Conservation (phyloP, 2,888 invertebrate genomes). For the Phragmatobia fuliginosa region DNA sequence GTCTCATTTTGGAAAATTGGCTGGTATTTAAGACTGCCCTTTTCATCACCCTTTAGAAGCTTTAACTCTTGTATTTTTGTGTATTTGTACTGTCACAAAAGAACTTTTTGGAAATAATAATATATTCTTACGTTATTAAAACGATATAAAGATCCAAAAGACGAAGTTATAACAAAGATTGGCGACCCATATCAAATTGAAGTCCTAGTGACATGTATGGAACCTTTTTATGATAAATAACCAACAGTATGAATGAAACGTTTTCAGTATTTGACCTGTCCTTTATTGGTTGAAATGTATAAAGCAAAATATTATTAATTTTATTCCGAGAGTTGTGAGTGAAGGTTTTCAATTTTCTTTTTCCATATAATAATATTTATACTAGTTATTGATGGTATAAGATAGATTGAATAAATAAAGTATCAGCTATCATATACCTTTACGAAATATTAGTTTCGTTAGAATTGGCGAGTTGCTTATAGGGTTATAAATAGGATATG, state of each 20-base stretch:
- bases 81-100: not conserved
- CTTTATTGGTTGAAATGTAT: constrained; percentile 20
- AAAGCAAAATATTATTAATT: not conserved
- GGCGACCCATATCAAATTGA: constrained; percentile 47
- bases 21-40: too few species aligned
- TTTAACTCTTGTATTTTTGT: not conserved
- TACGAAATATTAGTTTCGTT: not conserved
- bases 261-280: constrained; percentile 18
- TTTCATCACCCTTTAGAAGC: not conserved
- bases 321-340: not conserved
- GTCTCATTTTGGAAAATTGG: too few species aligned
- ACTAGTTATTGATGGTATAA: not conserved
- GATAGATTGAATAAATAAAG: not conserved
- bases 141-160: not conserved
- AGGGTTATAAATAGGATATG: not conserved
- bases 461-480: not conserved
- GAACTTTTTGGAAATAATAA: not conserved
- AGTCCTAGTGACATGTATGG: constrained; percentile 38
- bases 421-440: not conserved
- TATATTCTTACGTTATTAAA: not conserved
- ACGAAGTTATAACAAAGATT: constrained; percentile 25
- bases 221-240: constrained; percentile 38
- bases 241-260: constrained; percentile 28
- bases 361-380: not conserved
- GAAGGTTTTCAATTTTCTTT: not conserved